Percentiles rank a stretch among this genome's conserved stretches.
Conservation (phyloP, 2,888 invertebrate genomes). For the Chaitophorus viminalis region DNA sequence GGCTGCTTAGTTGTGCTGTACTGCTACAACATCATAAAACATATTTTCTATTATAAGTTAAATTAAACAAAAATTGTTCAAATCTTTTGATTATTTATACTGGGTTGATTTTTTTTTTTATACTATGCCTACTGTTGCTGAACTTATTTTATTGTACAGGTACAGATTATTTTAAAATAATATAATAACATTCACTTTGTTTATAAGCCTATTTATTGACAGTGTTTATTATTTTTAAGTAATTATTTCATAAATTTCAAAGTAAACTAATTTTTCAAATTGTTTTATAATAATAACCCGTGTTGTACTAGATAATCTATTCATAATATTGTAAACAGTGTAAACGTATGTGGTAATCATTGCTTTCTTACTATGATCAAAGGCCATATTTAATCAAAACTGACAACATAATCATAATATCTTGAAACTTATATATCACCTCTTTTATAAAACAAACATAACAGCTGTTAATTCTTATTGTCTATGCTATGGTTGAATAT, state of each 20-base stretch:
- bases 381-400: constrained; percentile 51
- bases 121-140: constrained; percentile 57
- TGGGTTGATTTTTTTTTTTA: neutral
- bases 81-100: neutral
- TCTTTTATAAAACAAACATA: neutral
- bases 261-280: no score
- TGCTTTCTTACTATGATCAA: neutral
- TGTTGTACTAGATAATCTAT: constrained; percentile 18
- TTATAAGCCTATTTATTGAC: neutral
- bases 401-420: constrained; percentile 42
- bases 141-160: constrained; percentile 57
- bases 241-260: no score
- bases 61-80: constrained; percentile 3
- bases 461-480: neutral
- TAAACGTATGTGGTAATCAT: neutral
- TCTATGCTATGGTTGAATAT: constrained; percentile 1
- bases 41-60: neutral
- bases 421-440: constrained; percentile 35
- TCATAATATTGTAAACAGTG: neutral
- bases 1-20: constrained; percentile 41
- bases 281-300: neutral
- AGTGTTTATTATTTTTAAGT: neutral
- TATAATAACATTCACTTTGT: no score
- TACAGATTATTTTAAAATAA: neutral
- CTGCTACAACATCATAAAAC: neutral